Evolutionary conservation across 1,140 invertebrate species (phyloP).

Genomic region (Bombus picipes): DNA sequence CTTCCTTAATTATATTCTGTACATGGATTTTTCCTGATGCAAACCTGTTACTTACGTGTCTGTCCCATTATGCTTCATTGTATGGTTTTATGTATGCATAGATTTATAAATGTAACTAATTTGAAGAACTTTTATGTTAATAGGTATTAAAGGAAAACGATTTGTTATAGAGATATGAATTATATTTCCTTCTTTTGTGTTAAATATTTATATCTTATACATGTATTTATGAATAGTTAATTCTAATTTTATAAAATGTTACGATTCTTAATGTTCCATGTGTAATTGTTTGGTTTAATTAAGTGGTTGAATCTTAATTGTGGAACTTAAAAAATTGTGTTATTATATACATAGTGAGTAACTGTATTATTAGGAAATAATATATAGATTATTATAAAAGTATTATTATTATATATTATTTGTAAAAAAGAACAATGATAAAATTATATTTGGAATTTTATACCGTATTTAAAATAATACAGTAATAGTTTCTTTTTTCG

Average conservation of each 20-base stretch:
- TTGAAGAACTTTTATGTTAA: not conserved
- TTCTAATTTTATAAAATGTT: not conserved
- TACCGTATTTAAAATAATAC: not conserved
- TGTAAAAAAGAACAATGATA: not conserved
- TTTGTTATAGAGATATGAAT: not conserved
- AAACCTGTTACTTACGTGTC: not conserved
- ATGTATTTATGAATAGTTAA: slow-evolving; percentile 8
- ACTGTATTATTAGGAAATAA: not conserved
- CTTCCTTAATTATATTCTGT: not conserved
- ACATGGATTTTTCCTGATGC: not conserved
- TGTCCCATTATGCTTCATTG: not conserved
- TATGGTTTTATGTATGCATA: not conserved
- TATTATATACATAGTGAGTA: not conserved
- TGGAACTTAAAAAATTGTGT: not conserved
- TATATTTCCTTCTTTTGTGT: slow-evolving; percentile 1
- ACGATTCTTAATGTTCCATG: not conserved
- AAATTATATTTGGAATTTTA: not conserved
- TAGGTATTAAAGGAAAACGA: not conserved
- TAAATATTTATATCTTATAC: slow-evolving; percentile 16
- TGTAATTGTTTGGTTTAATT: not conserved
- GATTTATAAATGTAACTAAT: not conserved
- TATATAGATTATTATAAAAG: not conserved
- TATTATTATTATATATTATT: not conserved
- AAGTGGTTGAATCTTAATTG: not conserved
- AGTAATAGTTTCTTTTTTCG: not conserved